These are phyloP conservation scores for Drosophila kambysellisi DNA, from an alignment of 2,888 invertebrate species.

Conservation along the genomic window DNA sequence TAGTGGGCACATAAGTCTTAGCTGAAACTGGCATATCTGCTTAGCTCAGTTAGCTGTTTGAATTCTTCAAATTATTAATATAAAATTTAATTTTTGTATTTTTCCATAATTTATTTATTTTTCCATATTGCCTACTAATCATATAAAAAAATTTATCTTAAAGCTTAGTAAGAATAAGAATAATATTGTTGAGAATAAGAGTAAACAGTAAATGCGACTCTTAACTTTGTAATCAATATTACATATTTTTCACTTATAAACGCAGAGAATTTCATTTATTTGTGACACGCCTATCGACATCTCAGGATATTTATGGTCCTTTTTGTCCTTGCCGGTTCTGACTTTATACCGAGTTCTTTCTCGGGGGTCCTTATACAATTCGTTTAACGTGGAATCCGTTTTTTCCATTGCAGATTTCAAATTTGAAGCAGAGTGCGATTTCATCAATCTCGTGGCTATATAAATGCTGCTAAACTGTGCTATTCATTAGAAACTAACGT, in stretches of 20 bases:
- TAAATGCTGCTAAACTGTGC: background rate
- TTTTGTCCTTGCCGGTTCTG: background rate
- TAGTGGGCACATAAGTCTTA: background rate
- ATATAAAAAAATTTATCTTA: background rate
- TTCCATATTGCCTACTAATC: conserved; percentile 15
- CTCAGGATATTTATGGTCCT: background rate
- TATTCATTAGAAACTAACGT: background rate
- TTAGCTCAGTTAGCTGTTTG: background rate
- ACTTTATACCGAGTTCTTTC: background rate
- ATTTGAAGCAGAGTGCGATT: background rate
- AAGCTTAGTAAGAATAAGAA: background rate
- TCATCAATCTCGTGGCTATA: background rate
- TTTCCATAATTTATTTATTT: conserved; percentile 9
- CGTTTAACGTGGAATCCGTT: background rate
- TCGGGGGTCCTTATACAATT: no score
- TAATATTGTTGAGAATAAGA: background rate
- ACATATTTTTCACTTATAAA: background rate
- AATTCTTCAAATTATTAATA: background rate
- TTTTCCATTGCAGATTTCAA: background rate
- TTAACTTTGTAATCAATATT: background rate
- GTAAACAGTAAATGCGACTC: background rate
- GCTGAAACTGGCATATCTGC: background rate
- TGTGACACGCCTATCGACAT: background rate
- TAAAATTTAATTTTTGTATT: background rate
- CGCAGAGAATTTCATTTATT: background rate